A percentile compares a stretch with the other conserved stretches of the same genome.
Conservation (phyloP, 1,140 invertebrate genomes). For the Zaprionus lachaisei region DNA sequence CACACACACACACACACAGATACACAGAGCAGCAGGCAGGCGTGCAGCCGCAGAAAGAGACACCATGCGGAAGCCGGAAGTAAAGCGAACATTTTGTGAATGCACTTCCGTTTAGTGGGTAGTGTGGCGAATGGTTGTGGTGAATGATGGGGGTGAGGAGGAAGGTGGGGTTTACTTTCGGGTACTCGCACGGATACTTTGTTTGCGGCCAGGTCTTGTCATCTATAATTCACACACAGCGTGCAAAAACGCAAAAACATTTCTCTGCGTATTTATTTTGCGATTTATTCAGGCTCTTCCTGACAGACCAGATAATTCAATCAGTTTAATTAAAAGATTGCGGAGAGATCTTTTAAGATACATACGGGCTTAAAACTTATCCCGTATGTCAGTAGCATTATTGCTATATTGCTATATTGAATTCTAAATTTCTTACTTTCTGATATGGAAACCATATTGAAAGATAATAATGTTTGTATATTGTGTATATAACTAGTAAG, state of each 20-base stretch:
- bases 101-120: slow-evolving; percentile 70
- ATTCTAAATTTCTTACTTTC: too few relatives aligned
- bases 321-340: neutral
- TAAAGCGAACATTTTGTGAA: slow-evolving; percentile 71
- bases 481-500: too few relatives aligned
- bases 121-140: slow-evolving; percentile 24
- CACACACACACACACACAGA: neutral
- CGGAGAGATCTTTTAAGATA: neutral
- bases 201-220: slow-evolving; percentile 5
- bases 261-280: slow-evolving; percentile 1
- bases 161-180: neutral
- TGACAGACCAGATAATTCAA: neutral
- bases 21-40: neutral
- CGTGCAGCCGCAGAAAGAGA: slow-evolving; percentile 35
- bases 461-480: too few relatives aligned
- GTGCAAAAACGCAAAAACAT: neutral
- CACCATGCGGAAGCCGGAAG: slow-evolving; percentile 69
- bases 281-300: neutral
- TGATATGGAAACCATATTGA: too few relatives aligned
- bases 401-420: too few relatives aligned
- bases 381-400: too few relatives aligned
- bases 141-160: neutral
- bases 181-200: slow-evolving; percentile 3
- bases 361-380: neutral
- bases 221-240: slow-evolving; percentile 5